A percentile compares a stretch with the other conserved stretches of the same genome.
Conservation (phyloP, 1,140 invertebrate genomes). For the Diuraphis noxia region DNA sequence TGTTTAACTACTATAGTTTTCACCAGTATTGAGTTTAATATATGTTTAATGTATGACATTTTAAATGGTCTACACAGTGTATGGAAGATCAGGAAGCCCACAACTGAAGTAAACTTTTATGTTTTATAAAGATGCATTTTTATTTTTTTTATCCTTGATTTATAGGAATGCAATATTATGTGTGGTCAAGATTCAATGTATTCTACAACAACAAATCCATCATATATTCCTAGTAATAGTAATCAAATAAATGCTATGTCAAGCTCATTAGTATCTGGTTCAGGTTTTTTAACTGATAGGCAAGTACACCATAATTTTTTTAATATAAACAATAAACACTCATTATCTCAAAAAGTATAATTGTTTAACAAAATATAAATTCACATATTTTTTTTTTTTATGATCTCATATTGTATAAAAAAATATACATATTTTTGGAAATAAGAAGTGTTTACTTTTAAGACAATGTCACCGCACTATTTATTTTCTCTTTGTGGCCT, state of each 20-base stretch:
- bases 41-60: conserved; percentile 76
- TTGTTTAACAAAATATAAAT: neutral
- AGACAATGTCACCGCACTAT: neutral
- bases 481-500: neutral
- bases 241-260: conserved; percentile 39
- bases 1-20: conserved; percentile 59
- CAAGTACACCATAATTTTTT: neutral
- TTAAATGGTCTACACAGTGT: conserved; percentile 78
- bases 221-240: conserved; percentile 34
- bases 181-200: conserved; percentile 54
- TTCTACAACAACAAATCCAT: conserved; percentile 48
- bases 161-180: conserved; percentile 56
- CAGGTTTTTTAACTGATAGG: conserved; percentile 40
- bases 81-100: conserved; percentile 77
- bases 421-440: neutral
- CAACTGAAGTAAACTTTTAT: conserved; percentile 58
- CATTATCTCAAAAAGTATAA: neutral
- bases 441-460: neutral
- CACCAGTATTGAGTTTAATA: conserved; percentile 67
- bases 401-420: neutral
- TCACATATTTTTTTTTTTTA: no score
- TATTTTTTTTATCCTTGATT: conserved; percentile 5
- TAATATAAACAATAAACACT: neutral
- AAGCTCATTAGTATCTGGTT: conserved; percentile 39
- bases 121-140: neutral